Evolutionary conservation across 1,140 invertebrate species (phyloP), one percentile per base, ranked within the genome.

Genomic region (Ceratina japonica): DNA sequence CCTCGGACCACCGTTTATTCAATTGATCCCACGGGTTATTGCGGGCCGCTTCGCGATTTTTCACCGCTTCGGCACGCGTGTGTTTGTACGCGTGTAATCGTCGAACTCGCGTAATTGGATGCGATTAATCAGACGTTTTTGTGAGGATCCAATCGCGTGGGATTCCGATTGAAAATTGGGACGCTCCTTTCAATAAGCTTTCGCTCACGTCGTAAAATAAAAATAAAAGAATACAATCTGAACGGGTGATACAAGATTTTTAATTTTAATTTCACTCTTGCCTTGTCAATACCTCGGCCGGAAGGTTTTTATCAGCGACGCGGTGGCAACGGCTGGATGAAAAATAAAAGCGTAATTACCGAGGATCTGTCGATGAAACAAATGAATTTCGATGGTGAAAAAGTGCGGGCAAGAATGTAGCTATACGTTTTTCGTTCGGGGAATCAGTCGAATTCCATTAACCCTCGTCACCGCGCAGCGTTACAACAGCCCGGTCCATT

Each of bases 401-500:
- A 62, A 62, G 15, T 16, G 15, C 31, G 27, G 27, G 16, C 1
- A 62, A 31, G 7, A 62, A 62, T 3, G 5, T n/a, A 15, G 13
- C n/a, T 1, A n/a, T n/a, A 16, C 37, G 4, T 20, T 22, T 4
- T 70, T 62, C 56, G 10, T 51, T 44, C 20, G 15, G 18, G 24
- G 44, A 61, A 70, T 76, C 65, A 37, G 16, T 10, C 24, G 75
- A 54, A 70, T 71, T 77, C 58, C 75, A 44, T 71, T 70, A 71
- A 24, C 51, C 3, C 69, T 78, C 49, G 69, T 78, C 59, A 63
- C 13, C 49, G 4, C 3, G 13, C 5, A 0, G 24, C 1, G 54
- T 64, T 78, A 78, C 75, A 24, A 71, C 66, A 52, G 15, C 16
- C 44, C n/a, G 20, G 27, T 44, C 59, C 59, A 78, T 78, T 78